Evolutionary conservation across 2,888 invertebrate genomes (phyloP), one percentile per base, ranked within the genome.

Genomic region (Drosophila diplacantha): DNA sequence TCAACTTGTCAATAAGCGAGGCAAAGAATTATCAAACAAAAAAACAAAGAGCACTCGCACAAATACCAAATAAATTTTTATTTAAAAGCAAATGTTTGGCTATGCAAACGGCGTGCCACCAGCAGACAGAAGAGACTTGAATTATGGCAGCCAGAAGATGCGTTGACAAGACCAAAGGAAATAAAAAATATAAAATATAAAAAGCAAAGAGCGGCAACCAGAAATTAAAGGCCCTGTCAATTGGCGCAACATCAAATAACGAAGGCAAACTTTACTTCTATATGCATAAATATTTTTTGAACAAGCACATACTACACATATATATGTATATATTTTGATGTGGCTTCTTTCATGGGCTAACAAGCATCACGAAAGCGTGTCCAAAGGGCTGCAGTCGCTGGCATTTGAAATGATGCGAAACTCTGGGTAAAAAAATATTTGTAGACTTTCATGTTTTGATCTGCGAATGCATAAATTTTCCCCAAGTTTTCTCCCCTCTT

Each of bases 81-180:
- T 82, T 78, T 70, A 74, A 77, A 53, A 71, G 67, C 81, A 77
- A 78, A 83, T 81, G 83, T 83, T 80, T 80, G 70, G 81, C 74
- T 80, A 83, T 80, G 80, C 83, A 83, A 83, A 80, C 83, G 73
- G 70, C 70, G 81, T 80, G 69, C 81, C 83, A 71, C 49, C 50
- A 44, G 44, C 29, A 24, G 61, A 26, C 62, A 37, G 59, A 44
- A 66, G 47, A 56, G 70, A 70, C 81, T 82, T 80, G 78, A 78
- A 77, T 81, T 82, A 83, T 83, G 78, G 83, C 83, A 73, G 71
- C 75, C 63, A 62, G 67, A 81, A 77, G 83, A 77, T 80, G 78
- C 83, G 78, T 70, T 83, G 78, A 79, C 78, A 79, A 78, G 55
- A 49, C 46, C 54, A 55, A 52, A 51, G 43, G 26, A 67, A 62